phyloP scores from a whole-genome alignment of 2,888 invertebrate species.

The Campoplex capitator region DNA sequence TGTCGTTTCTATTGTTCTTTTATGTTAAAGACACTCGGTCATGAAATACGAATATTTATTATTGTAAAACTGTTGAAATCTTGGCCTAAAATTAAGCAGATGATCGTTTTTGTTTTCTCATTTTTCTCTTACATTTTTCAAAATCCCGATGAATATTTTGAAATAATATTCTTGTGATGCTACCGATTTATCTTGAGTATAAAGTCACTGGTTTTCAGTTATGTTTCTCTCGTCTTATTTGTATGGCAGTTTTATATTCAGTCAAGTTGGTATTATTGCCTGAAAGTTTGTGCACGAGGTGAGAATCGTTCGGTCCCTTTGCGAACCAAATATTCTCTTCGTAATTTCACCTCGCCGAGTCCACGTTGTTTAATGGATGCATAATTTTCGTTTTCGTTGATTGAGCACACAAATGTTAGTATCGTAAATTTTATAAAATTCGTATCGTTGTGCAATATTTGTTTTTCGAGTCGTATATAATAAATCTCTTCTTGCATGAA shows the following conservation, averaged over 20 bases:
- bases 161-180: background rate
- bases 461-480: background rate
- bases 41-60: too few relatives aligned
- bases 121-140: background rate
- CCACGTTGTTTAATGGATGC: background rate
- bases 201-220: conserved; percentile 52
- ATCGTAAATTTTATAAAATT: background rate
- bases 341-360: background rate
- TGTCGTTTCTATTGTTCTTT: conserved; percentile 6
- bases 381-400: background rate
- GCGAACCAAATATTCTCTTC: background rate
- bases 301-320: background rate
- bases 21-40: conserved; percentile 8
- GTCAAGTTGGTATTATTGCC: conserved; percentile 4
- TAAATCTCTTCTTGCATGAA: background rate
- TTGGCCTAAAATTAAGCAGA: too few relatives aligned
- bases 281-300: background rate
- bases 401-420: background rate
- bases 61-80: too few relatives aligned
- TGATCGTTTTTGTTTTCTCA: background rate
- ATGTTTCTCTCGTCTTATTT: conserved; percentile 70
- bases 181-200: background rate
- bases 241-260: conserved; percentile 62
- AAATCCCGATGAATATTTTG: background rate
- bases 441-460: background rate